A percentile compares a stretch with the other conserved stretches of the same genome.
Evolutionary conservation across 2,888 invertebrate species (phyloP).

Genomic region (Xylocampa areola): DNA sequence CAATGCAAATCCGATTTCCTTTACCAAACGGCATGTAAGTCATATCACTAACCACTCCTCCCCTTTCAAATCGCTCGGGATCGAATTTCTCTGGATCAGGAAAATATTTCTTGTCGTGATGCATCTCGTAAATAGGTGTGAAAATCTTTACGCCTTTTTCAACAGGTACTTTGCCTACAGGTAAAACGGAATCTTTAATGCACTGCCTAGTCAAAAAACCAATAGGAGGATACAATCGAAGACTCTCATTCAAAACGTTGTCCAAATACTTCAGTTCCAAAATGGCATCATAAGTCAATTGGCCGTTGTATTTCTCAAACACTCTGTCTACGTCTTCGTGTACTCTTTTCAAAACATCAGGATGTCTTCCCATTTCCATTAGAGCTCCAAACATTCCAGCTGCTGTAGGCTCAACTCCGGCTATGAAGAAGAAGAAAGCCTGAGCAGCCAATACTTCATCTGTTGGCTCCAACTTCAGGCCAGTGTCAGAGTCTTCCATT

Average conservation of each 20-base stretch:
- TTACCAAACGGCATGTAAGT: conserved; percentile 83
- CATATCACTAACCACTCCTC: conserved; percentile 62
- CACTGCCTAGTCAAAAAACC: conserved; percentile 68
- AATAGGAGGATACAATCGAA: conserved; percentile 74
- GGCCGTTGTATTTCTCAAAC: conserved; percentile 39
- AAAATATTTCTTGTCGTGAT: conserved; percentile 80
- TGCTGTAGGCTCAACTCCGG: conserved; percentile 74
- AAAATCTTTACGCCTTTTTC: conserved; percentile 71
- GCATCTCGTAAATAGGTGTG: conserved; percentile 73
- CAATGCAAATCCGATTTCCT: conserved; percentile 82
- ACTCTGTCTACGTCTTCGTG: conserved; percentile 42
- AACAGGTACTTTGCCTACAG: conserved; percentile 72
- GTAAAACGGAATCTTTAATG: conserved; percentile 67
- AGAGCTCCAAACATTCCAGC: conserved; percentile 60
- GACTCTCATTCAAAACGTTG: conserved; percentile 68
- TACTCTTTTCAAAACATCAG: conserved; percentile 63
- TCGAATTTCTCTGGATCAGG: conserved; percentile 81
- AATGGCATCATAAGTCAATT: conserved; percentile 57
- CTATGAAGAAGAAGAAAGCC: conserved; percentile 61
- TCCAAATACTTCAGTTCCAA: conserved; percentile 72
- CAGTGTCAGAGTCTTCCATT: conserved; percentile 67
- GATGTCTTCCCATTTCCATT: conserved; percentile 71
- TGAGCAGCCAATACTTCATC: conserved; percentile 64
- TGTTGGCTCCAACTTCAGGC: conserved; percentile 71
- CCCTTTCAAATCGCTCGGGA: conserved; percentile 76